Percentiles rank a stretch among this genome's conserved stretches.
Evolutionary conservation across 2,797 vertebrate species (phyloP).

Genomic region (Channallabes apus): DNA sequence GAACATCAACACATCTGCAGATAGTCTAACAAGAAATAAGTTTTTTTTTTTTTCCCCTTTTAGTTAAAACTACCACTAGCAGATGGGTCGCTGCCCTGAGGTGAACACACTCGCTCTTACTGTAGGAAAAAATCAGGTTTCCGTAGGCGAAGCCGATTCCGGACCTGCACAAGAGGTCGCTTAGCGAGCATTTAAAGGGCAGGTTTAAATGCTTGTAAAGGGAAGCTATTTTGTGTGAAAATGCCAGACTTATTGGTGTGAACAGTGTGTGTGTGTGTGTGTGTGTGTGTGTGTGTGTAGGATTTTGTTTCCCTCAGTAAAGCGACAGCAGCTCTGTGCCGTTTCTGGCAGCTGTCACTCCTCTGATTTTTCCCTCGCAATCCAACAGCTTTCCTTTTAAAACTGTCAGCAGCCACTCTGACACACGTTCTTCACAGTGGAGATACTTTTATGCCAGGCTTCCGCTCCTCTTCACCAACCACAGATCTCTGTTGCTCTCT

Average conservation of each 20-base stretch:
- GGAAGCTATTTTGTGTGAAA: slow-evolving; percentile 20
- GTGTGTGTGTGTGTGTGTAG: slow-evolving; percentile 19
- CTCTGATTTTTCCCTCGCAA: slow-evolving; percentile 61
- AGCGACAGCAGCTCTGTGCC: slow-evolving; percentile 31
- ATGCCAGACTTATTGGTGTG: slow-evolving; percentile 29
- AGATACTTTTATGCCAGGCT: slow-evolving; percentile 70
- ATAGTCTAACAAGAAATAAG: neutral
- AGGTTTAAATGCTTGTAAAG: slow-evolving; percentile 24
- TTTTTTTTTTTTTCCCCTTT: neutral
- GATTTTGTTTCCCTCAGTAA: slow-evolving; percentile 30
- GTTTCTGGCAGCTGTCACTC: slow-evolving; percentile 62
- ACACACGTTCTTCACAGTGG: slow-evolving; percentile 59
- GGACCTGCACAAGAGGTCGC: neutral
- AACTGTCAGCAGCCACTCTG: slow-evolving; percentile 61
- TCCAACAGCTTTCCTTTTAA: slow-evolving; percentile 69
- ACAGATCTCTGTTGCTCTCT: slow-evolving; percentile 33
- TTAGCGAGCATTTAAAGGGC: neutral
- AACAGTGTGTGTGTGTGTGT: neutral
- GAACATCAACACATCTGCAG: slow-evolving; percentile 30
- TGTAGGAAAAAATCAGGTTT: neutral
- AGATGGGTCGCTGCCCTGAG: neutral
- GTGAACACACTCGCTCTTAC: slow-evolving; percentile 4
- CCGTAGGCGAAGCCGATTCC: neutral
- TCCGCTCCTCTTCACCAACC: slow-evolving; percentile 61
- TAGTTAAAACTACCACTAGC: neutral